Evolutionary conservation across 2,888 invertebrate species (phyloP), one percentile per base, ranked within the genome.

Genomic region (Nomada fucata): DNA sequence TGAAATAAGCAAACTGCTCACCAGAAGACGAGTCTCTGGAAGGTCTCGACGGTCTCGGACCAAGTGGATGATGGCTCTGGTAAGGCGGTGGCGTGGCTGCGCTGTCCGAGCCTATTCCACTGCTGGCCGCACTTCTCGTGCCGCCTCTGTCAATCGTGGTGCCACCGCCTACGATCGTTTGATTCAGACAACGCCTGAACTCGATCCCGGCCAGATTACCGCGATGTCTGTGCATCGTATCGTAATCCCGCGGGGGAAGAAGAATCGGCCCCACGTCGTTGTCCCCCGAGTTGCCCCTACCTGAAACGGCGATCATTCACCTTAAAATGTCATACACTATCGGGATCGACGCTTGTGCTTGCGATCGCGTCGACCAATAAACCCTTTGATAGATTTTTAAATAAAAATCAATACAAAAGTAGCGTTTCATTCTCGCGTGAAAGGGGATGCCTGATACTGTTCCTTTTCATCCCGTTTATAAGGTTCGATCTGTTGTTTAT

Each of bases 201-300:
- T 97, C 97, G 88, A 96, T 96, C 44, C 96, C 96, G n/a, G 96
- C 95, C 67, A 97, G 93, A 92, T 97, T 97, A 10, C 97, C 97
- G 82, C 96, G 95, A 81, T 95, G 96, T 72, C 97, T 95, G 92
- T 97, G 97, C 2, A 98, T 97, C 1, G 98, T 98, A 94, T 99
- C 98, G 94, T 99, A 99, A 94, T 99, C 99, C 44, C 98, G 95
- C 0, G 99, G 98, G 0, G 99, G 99, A 82, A 99, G 94, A 29
- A 99, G 95, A 71, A 99, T 96, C 0, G 98, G 98, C 9, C 95
- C 96, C 23, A 93, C 86, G 84, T 92, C 91, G 88, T 93, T 92
- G 60, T 93, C 93, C 26, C 89, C 91, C 11, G 92, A 91, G 85
- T 93, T 93, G 42, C 93, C 93, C 79, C 93, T 90, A 60, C 93